A percentile compares a stretch with the other conserved stretches of the same genome.
Conservation (phyloP, 2,113 vertebrate species). For the Aythya baeri region DNA sequence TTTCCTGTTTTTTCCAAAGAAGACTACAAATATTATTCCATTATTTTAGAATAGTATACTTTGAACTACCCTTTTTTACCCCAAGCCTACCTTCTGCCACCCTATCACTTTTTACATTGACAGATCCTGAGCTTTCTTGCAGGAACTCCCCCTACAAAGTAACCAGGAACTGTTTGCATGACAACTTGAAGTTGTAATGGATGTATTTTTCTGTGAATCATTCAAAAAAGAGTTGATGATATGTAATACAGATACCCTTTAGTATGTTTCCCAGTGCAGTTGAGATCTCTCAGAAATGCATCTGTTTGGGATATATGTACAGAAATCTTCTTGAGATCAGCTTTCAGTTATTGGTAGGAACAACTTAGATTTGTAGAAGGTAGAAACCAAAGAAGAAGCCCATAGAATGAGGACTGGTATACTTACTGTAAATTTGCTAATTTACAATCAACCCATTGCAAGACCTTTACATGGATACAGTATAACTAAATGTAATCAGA, state of each 20-base stretch:
- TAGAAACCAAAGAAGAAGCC: neutral
- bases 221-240: neutral
- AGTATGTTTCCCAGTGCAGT: neutral
- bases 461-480: neutral
- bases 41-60: neutral
- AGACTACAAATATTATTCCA: neutral
- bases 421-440: neutral
- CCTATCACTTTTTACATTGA: neutral
- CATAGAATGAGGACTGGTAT: neutral
- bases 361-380: neutral
- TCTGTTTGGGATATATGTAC: neutral
- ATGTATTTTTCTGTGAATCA: neutral
- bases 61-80: neutral
- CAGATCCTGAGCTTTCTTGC: neutral
- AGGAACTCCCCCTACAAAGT: neutral
- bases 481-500: neutral
- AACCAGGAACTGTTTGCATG: neutral
- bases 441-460: neutral
- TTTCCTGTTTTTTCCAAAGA: neutral
- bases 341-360: neutral
- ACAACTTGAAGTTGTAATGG: neutral
- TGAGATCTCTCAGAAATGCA: neutral
- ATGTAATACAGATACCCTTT: neutral
- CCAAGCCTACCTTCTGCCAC: neutral
- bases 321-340: neutral